phyloP scores from a whole-genome alignment of 2,113 vertebrate genomes.

The Trichechus manatus region DNA sequence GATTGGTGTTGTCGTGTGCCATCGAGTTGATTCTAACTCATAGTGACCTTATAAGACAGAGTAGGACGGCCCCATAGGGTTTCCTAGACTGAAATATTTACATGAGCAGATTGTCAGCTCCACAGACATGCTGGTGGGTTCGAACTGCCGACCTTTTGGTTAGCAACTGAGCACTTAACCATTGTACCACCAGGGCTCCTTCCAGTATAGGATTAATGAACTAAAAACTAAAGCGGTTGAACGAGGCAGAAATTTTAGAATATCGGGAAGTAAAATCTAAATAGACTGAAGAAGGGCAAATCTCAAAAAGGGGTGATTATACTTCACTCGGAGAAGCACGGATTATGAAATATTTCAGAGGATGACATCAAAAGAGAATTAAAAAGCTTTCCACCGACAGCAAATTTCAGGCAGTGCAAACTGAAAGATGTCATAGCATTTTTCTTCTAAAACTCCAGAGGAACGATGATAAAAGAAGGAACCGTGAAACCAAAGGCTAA shows the following conservation, averaged over 20 bases:
- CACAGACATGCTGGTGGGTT: too few species aligned
- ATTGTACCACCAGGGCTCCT: too few species aligned
- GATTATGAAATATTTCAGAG: rapidly evolving
- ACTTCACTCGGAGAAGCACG: rapidly evolving
- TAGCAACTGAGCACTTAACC: too few species aligned
- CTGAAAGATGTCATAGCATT: rapidly evolving
- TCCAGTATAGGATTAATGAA: neutral
- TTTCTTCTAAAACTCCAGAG: neutral
- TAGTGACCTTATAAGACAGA: too few species aligned
- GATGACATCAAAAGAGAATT: too few species aligned
- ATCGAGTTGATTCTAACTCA: too few species aligned
- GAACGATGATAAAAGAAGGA: too few species aligned
- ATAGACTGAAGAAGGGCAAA: rapidly evolving
- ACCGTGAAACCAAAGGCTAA: rapidly evolving
- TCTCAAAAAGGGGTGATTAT: rapidly evolving
- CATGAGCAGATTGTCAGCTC: too few species aligned
- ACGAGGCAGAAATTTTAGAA: neutral
- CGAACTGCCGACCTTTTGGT: too few species aligned
- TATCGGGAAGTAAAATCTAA: rapidly evolving
- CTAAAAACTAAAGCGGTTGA: rapidly evolving
- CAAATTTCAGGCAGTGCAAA: rapidly evolving
- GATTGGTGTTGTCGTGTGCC: too few species aligned
- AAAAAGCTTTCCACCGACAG: rapidly evolving
- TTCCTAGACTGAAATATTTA: too few species aligned
- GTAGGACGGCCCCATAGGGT: too few species aligned